Conservation (phyloP, 2,113 vertebrate species). For the Dendrocopos noguchii region DNA sequence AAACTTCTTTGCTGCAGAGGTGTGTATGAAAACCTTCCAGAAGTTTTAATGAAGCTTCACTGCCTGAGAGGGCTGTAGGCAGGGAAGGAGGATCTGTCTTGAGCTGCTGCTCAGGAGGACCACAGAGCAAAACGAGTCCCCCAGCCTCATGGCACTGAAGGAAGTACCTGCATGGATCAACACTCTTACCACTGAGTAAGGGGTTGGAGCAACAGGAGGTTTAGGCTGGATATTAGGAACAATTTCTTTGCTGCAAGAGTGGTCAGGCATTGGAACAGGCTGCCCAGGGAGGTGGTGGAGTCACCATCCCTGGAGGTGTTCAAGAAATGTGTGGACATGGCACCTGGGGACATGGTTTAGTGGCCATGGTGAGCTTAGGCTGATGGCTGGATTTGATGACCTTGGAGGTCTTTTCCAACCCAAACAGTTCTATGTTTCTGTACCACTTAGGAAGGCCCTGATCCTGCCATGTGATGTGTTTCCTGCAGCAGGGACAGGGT, state of each 20-base stretch:
- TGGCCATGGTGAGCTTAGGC: too few relatives aligned
- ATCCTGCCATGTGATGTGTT: accelerated
- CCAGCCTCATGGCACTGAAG: not conserved
- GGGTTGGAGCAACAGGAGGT: not conserved
- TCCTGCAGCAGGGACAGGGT: not conserved
- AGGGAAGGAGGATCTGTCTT: accelerated
- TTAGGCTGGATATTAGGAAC: too few relatives aligned
- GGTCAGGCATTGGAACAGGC: too few relatives aligned
- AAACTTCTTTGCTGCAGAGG: not conserved
- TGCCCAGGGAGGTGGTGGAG: too few relatives aligned
- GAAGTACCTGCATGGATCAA: not conserved
- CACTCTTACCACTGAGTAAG: accelerated
- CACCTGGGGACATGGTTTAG: too few relatives aligned
- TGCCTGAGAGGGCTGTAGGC: not conserved
- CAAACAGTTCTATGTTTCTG: too few relatives aligned
- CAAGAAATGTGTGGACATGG: too few relatives aligned
- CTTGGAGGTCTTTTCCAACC: too few relatives aligned
- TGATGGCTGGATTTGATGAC: too few relatives aligned
- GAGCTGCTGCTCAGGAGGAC: not conserved
- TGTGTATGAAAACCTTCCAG: not conserved
- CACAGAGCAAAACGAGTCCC: not conserved
- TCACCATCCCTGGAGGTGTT: too few relatives aligned
- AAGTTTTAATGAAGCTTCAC: not conserved
- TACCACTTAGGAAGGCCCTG: accelerated
- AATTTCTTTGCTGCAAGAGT: too few relatives aligned